phyloP scores from a whole-genome alignment of 2,113 vertebrate species.

The Petaurus breviceps region DNA sequence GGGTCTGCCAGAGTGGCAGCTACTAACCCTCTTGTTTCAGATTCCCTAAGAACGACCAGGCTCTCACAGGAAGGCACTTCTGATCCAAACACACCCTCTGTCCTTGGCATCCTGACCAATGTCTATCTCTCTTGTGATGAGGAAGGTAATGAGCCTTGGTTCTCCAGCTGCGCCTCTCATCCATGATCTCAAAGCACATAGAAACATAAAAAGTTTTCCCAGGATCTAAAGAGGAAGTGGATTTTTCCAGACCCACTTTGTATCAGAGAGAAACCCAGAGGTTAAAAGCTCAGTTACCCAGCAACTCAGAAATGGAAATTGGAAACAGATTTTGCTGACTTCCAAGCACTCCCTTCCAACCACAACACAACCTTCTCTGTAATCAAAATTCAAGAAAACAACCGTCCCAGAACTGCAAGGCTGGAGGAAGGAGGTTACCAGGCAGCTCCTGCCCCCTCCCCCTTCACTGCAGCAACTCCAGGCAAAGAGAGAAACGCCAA shows the following conservation, averaged over 20 bases:
- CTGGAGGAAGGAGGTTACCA: not conserved
- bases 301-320: slow-evolving; percentile 36
- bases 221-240: not conserved
- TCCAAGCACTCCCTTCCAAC: slow-evolving; percentile 20
- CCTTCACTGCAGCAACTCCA: slow-evolving; percentile 52
- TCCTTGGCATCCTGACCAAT: not conserved
- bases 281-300: slow-evolving; percentile 6
- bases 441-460: slow-evolving; percentile 32
- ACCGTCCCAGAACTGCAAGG: slow-evolving; percentile 55
- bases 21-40: not conserved
- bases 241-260: not conserved
- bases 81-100: not conserved
- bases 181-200: not conserved
- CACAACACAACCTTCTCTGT: slow-evolving; percentile 59
- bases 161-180: not conserved
- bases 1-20: not conserved
- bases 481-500: not conserved
- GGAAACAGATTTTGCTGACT: slow-evolving; percentile 60
- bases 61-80: not conserved
- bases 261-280: not conserved
- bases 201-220: rapidly evolving
- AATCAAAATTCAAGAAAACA: slow-evolving; percentile 66
- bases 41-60: not conserved
- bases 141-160: not conserved
- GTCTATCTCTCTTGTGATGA: not conserved